Percentiles rank a stretch among this genome's conserved stretches.
These are phyloP conservation scores for Murina feae DNA, from an alignment of 2,113 vertebrate genomes.

Conservation along the genomic window DNA sequence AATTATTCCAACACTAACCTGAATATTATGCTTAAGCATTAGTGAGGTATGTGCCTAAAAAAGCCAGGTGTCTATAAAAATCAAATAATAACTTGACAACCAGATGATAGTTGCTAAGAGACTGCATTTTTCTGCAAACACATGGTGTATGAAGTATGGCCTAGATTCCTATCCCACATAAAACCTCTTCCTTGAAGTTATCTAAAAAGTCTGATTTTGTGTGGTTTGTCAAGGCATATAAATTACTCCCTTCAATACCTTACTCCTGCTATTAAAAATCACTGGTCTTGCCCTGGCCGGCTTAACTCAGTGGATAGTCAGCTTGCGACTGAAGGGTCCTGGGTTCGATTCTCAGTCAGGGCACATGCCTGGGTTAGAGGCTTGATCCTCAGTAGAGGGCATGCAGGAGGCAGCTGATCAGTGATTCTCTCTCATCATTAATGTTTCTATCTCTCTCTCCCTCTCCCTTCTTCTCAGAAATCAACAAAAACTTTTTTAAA, in stretches of 20 bases:
- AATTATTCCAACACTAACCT: conserved; percentile 44
- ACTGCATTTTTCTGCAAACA: conserved; percentile 39
- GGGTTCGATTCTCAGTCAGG: too few relatives aligned
- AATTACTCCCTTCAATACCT: neutral
- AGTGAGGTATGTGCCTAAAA: neutral
- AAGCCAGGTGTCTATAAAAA: conserved; percentile 43
- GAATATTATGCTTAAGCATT: conserved; percentile 17
- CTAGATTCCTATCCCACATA: conserved; percentile 60
- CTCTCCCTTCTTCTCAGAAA: too few relatives aligned
- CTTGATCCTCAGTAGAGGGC: too few relatives aligned
- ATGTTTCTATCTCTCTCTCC: too few relatives aligned
- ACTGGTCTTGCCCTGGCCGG: neutral
- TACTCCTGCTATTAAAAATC: neutral
- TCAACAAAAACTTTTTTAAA: too few relatives aligned
- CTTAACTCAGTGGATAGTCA: too few relatives aligned
- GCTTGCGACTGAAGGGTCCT: too few relatives aligned
- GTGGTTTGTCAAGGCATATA: neutral
- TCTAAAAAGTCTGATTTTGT: conserved; percentile 33
- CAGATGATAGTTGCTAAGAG: conserved; percentile 52
- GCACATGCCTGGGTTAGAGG: too few relatives aligned
- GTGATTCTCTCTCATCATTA: too few relatives aligned
- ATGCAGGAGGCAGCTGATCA: too few relatives aligned
- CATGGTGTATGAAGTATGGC: conserved; percentile 4
- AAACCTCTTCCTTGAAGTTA: conserved; percentile 39
- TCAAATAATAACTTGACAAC: conserved; percentile 37